Conservation (phyloP, 2,113 vertebrate genomes). For the Fregetta grallaria region DNA sequence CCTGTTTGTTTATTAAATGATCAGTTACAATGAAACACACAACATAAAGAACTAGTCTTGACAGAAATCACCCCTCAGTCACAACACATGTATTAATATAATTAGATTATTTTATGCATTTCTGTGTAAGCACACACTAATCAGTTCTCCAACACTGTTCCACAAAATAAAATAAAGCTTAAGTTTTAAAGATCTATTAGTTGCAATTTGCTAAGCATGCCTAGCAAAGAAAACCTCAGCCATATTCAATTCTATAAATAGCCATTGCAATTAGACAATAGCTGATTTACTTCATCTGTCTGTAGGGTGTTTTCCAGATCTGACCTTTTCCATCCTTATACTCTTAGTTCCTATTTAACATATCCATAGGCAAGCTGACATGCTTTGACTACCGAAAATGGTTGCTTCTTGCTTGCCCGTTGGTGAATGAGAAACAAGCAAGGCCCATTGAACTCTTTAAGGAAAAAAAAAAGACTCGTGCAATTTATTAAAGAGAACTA, state of each 20-base stretch:
- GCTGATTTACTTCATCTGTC: neutral
- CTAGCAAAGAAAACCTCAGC: neutral
- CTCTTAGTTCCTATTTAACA: neutral
- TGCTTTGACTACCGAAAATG: neutral
- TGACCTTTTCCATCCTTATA: neutral
- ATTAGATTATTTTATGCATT: constrained; percentile 20
- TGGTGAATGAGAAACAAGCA: neutral
- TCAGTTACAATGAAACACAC: neutral
- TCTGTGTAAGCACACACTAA: neutral
- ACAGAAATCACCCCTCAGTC: neutral
- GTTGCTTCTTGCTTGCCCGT: neutral
- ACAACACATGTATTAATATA: neutral
- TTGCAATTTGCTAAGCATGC: neutral
- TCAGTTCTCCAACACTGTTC: neutral
- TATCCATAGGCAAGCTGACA: neutral
- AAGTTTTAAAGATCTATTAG: neutral
- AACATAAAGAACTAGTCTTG: neutral
- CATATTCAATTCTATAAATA: neutral
- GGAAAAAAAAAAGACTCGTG: neutral
- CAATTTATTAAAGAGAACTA: neutral
- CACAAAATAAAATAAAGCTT: neutral
- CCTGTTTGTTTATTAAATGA: constrained; percentile 5
- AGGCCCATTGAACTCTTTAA: neutral
- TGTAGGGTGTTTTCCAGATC: neutral
- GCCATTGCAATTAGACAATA: neutral